phyloP scores from a whole-genome alignment of 2,113 vertebrate genomes.

The Erinaceus europaeus region DNA sequence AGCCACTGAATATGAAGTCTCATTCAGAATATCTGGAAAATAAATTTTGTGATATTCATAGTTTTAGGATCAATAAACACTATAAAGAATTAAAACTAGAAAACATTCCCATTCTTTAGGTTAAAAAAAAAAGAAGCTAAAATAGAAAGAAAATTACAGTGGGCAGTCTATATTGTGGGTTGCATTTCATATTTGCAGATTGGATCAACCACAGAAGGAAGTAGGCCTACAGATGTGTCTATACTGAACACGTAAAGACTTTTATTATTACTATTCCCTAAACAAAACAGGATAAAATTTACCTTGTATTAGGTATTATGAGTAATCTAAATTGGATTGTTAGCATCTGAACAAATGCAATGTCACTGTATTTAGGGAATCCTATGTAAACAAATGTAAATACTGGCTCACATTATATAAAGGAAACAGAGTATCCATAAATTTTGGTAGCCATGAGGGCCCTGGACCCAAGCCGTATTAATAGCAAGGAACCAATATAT shows the following conservation, averaged over 20 bases:
- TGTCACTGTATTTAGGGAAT: not conserved
- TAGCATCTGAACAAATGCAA: not conserved
- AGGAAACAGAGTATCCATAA: not conserved
- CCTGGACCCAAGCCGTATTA: not conserved
- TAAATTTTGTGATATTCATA: not conserved
- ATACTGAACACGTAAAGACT: not conserved
- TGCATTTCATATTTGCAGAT: not conserved
- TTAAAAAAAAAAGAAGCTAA: constrained; percentile 20
- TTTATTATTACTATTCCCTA: not conserved
- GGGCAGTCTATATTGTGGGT: not conserved
- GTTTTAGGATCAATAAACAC: constrained; percentile 9
- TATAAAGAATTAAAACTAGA: constrained; percentile 27
- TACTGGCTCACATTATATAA: not conserved
- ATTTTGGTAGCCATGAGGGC: not conserved
- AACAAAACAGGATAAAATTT: not conserved
- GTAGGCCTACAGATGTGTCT: not conserved
- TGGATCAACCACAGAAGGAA: not conserved
- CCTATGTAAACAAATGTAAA: not conserved
- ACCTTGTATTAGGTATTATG: not conserved
- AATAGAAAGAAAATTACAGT: not conserved
- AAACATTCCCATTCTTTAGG: constrained; percentile 3
- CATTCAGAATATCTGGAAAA: constrained; percentile 1
- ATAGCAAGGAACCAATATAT: not conserved
- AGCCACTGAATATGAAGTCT: no score
- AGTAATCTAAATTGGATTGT: not conserved